Base-by-base conservation (phyloP, 2,113 vertebrate genomes). In the Stegostoma tigrinum region DNA sequence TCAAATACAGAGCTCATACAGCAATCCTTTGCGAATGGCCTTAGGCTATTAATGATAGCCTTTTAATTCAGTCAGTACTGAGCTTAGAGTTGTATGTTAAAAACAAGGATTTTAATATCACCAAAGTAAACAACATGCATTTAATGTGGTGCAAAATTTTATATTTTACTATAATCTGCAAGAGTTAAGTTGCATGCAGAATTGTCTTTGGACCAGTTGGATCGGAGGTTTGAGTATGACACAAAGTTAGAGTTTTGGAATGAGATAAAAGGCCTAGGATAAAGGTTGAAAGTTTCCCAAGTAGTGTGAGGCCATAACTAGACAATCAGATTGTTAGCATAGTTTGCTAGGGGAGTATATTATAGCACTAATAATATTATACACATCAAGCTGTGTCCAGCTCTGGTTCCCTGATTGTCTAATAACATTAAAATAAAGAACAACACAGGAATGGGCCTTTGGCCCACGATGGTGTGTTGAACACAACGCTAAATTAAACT, bases 131-230 rank as follows among this genome's bases (percentile, higher is more conserved):
- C 27, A 21, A 38, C 64, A 38, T 91, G 17, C 34, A 91, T 91
- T 91, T 66, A 66, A 91, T 17, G 64, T 8, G 6, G 64, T 21
- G 38, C 34, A 66, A 38, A 5, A 38, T 67, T 67, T 67, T 23
- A 38, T 93, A 93, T 91, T 21, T n/a, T 91, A 38, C n/a, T 64
- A n/a, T 64, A 61, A 66, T 93, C 34, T n/a, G n/a, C 89, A 93
- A 93, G 23, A 42, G 30, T 66, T 38, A n/a, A 66, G 89, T 93
- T 66, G n/a, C 38, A 67, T 10, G 61, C 23, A 42, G 17, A 93
- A 21, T 61, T 17, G 30, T 12, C 61, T 38, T 91, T 19, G 52
- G 61, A 93, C 17, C 34, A 93, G 64, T 64, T 34, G 64, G 0
- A 5, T 64, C 66, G 34, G 89, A 10, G 7, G 17, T 64, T 17